Evolutionary conservation across 2,888 invertebrate species (phyloP).

Genomic region (Troilus luridus): DNA sequence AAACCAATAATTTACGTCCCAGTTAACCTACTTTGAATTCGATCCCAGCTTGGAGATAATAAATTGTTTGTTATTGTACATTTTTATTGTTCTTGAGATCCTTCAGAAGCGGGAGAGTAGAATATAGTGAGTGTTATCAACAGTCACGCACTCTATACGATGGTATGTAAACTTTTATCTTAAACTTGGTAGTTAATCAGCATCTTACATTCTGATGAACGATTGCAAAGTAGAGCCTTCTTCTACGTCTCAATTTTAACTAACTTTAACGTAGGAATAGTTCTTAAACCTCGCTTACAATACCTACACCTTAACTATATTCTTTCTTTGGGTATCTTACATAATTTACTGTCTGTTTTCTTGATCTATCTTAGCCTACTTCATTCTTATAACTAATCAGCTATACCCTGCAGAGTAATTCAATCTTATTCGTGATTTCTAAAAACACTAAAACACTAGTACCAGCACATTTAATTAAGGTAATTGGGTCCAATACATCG

Average conservation of each 20-base stretch:
- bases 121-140: neutral
- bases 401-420: no score
- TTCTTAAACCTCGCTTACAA: no score
- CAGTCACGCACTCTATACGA: neutral
- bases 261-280: no score
- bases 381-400: no score
- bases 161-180: neutral
- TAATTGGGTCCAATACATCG: no score
- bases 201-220: neutral
- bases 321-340: no score
- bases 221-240: neutral
- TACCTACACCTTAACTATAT: no score
- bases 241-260: neutral
- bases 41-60: neutral
- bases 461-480: no score
- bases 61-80: neutral
- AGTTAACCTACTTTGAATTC: neutral
- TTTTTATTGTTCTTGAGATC: neutral
- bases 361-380: no score
- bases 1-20: slow-evolving; percentile 12
- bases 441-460: no score
- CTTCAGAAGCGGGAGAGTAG: neutral
- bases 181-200: neutral
- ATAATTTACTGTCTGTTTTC: no score
- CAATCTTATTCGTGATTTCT: no score